Evolutionary conservation across 2,797 vertebrate genomes (phyloP), one percentile per base, ranked within the genome.

Genomic region (Tamandua tetradactyla): DNA sequence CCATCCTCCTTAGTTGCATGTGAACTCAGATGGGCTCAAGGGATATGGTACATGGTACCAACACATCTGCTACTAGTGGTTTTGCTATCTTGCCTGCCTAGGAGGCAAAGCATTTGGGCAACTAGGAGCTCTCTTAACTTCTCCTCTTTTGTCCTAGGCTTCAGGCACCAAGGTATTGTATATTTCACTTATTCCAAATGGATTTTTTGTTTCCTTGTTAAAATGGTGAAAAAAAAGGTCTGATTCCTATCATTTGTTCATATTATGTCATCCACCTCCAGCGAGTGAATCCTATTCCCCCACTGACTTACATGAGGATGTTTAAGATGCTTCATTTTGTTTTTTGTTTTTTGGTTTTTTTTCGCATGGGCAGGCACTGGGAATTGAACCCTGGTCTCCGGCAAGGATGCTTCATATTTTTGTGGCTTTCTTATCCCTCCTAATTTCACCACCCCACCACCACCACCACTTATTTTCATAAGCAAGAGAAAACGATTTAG

Each of bases 401-500:
- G n/a, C n/a, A n/a, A n/a, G n/a, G n/a, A n/a, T 22, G n/a, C n/a
- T 94, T 88, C 55, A 13, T 91, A 37, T 61, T 87, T 93, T 82
- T 84, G 57, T 64, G 62, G 11, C 2, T 94, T 95, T 94, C 83
- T 93, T 84, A 52, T 76, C 86, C 47, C 44, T 95, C 78, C 35
- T 42, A 42, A 42, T 84, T 89, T 55, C 27, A 82, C 40, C 69
- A 92, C 62, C 30, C 17, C n/a, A 47, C 61, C 57, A 44, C 37
- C 57, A 44, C 37, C 14, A 40, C 49, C 59, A 42, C 49, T 92
- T 75, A 32, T 86, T 76, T 94, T 71, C 75, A 35, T 42, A 79
- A 93, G 85, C 75, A 85, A 92, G 62, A 85, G n/a, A 44, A 81
- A 90, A 90, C 66, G n/a, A 85, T 68, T 92, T 88, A 87, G 92